Base-by-base conservation (phyloP, 2,113 vertebrate species). In the Haliaeetus leucogaster region DNA sequence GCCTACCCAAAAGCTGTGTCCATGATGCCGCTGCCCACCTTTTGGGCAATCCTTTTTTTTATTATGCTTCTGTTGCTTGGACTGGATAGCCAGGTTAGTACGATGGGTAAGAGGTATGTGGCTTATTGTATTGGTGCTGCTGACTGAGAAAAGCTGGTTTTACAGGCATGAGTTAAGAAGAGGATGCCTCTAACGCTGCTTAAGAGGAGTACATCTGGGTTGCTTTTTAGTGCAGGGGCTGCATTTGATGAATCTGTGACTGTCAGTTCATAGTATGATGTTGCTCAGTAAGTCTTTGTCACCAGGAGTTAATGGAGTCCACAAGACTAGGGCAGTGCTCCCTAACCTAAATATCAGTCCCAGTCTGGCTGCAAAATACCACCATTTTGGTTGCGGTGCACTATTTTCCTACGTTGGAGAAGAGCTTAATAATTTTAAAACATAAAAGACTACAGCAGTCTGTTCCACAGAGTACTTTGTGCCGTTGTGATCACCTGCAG, bases 51-150 rank as follows among this genome's bases (percentile, higher is more conserved):
- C 96, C 99, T 99, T 59, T 99, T 99, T 98, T 99, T 99, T 97
- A 99, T 99, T 97, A 99, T 99, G 99, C 99, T 99, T 98, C 99
- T 99, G 98, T 99, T 99, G 97, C 99, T 99, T 98, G 99, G 99
- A 97, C 99, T 99, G 96, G 99, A 99, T 98, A 99, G 99, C 98
- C 99, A 99, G 99, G 99, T 99, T 82, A 55, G 99, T 96, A 72
- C 2, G 0, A 30, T 67, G 47, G n/a, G 27, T 79, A 34, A 59
- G 26, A 34, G 38, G 50, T 42, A 4, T 3, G 16, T 52, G 32
- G 34, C 55, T 81, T 67, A 11, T 0, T 63, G 17, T 59, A 30
- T 59, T 6, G 2, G 32, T 2, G 1, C 29, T 81, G 63, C 91
- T 82, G 62, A 50, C 79, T 61, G 71, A 59, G 65, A 87, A 83